Base-by-base conservation (phyloP, 2,888 invertebrate species). In the Drosophila formosana region DNA sequence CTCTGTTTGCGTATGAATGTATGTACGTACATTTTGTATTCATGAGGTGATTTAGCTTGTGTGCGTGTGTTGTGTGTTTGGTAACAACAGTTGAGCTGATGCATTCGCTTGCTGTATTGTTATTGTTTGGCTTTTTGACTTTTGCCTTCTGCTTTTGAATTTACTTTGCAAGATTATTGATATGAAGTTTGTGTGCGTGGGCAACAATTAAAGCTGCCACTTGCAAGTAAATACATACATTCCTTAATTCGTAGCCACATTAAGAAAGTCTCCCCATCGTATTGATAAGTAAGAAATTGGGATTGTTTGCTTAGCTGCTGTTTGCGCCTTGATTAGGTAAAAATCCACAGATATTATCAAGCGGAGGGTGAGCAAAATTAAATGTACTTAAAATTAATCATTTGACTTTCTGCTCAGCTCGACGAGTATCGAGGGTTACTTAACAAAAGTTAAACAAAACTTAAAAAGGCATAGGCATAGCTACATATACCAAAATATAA, bases 1-100 rank as follows among this genome's bases (percentile, higher is more conserved):
- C 52, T 65, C 45, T 75, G 60, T 23, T 66, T 60, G 58, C 52
- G 41, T 28, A 39, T 62, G 6, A 6, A 25, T 62, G 23, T 56
- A 34, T 53, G 23, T 18, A 41, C 18, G 18, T 52, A 39, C 39
- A 69, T 67, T 80, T 75, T 75, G 67, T 79, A 72, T 82, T 80
- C 80, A 82, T 80, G 80, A 82, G 72, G 83, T 73, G 72, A 82
- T 76, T 73, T 52, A 41, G 25, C 43, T 46, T 57, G 37, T 67
- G 61, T 43, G 23, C 56, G 23, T 41, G 45, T 51, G 39, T 60
- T 34, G 47, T 45, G 58, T 61, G 61, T 61, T 65, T 76, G 76
- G 79, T 79, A 76, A 76, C 76, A 78, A 57, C 79, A 45, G 60
- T 66, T 56, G 47, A 28, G 26, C 11, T 23, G 23, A 5, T 47